These are phyloP conservation scores for Heliothis subflexa DNA, from an alignment of 1,140 invertebrate genomes.

Conservation along the genomic window DNA sequence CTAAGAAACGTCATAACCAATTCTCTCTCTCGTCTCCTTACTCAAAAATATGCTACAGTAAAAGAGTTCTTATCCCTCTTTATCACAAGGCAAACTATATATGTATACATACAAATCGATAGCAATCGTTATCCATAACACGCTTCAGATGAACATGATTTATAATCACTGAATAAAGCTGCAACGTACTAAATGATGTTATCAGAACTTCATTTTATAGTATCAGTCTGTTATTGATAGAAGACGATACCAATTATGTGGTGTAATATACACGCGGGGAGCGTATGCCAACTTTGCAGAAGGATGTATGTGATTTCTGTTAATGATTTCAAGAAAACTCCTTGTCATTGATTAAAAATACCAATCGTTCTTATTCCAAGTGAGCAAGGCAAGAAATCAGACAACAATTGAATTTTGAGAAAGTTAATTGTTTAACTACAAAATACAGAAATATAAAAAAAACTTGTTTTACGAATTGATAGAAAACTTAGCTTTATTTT, in stretches of 20 bases:
- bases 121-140: conserved; percentile 3
- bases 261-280: background rate
- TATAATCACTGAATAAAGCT: conserved; percentile 12
- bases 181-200: conserved; percentile 36
- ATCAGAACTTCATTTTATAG: conserved; percentile 33
- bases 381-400: no score
- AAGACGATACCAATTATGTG: conserved; percentile 28
- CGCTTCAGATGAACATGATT: conserved; percentile 11
- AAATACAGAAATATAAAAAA: no score
- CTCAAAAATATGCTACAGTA: no score
- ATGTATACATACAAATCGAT: background rate
- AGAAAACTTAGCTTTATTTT: no score
- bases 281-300: background rate
- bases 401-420: no score
- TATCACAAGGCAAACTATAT: background rate
- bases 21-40: no score
- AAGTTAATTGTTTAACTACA: no score
- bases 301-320: background rate
- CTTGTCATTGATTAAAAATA: no score
- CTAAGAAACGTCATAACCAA: no score
- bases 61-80: no score
- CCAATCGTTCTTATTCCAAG: no score
- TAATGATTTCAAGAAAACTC: background rate
- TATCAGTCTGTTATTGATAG: conserved; percentile 42
- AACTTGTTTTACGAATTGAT: no score